Base-by-base conservation (phyloP, 2,797 vertebrate genomes). In the Siniperca obscura region DNA sequence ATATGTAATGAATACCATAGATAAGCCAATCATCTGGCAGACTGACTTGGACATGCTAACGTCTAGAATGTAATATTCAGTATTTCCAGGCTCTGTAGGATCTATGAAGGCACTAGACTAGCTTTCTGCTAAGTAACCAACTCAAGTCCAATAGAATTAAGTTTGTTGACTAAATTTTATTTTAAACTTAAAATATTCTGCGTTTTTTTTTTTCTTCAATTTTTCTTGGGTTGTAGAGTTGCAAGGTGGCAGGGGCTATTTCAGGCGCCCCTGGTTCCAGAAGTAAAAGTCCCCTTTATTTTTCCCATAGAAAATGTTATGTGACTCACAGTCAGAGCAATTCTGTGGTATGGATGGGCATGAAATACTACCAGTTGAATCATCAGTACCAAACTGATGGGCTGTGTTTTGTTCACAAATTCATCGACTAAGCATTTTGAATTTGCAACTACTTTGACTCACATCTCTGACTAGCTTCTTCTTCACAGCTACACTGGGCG, bases 1-100 rank as follows among this genome's bases (percentile, higher is more conserved):
- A 81, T 80, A 44, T 80, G 91, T 68, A 92, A 91, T 82, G 64
- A 86, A 92, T 80, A 91, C 86, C 16, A 30, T 4, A 82, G 85
- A 90, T 90, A 86, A 88, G 80, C 17, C 46, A 66, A 68, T 84
- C 48, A 82, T 76, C 30, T 78, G 86, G 60, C 79, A 80, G 67
- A 74, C 30, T 62, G 59, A 87, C 53, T 40, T 6, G 4, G 62
- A 69, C 19, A 67, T 67, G 79, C 61, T 40, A 64, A 80, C 13
- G 22, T 81, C 64, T 56, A 48, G 3, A 46, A n/a, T 40, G 52
- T 68, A 22, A 66, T n/a, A 52, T 48, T 76, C 67, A 42, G 57
- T 22, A n/a, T 0, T 17, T 56, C 50, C 27, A n/a, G 21, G 14
- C 10, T 70, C 25, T 48, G 5, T 42, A 36, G 8, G 60, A 59